Evolutionary conservation across 1,140 invertebrate genomes (phyloP), one percentile per base, ranked within the genome.

Genomic region (Luehdorfia chinensis): DNA sequence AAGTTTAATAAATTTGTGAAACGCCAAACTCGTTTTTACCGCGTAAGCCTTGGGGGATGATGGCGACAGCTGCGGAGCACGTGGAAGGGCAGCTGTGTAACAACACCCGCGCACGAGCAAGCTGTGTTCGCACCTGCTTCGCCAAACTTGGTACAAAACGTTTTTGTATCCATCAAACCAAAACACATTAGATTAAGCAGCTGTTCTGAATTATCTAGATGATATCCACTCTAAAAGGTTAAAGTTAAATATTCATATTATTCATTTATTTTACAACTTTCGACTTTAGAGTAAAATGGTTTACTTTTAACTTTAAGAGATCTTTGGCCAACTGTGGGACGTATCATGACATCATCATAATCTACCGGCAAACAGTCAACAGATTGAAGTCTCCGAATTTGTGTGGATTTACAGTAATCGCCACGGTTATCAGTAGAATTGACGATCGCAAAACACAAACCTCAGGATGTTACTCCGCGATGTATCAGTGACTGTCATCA

Each of bases 31-130:
- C 43, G 32, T 18, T 30, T 52, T 41, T 47, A 47, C 36, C 33
- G 43, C 11, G 30, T 25, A 51, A 55, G 47, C 55, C 36, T 59
- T 50, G 59, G 43, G 64, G 66, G 67, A 67, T 65, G 66, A 53
- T 52, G 54, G 45, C 49, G 68, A 70, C 79, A 84, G 79, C 74
- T 84, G 79, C 50, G 33, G 31, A 70, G 79, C 77, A 79, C 79
- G 79, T 84, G 79, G 71, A 52, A 37, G 32, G 51, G 67, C 79
- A 81, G 77, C 66, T 80, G 79, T 21, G 47, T 28, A 34, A 2
- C n/a, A 45, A 50, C 69, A 58, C 78, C 74, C 68, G 74, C 75
- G 70, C 75, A 68, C 66, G 57, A 47, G 63, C 75, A 80, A 84
- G 79, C 79, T 84, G 79, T 66, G 43, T 33, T 5, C 59, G 33